A percentile compares a stretch with the other conserved stretches of the same genome.
These are phyloP conservation scores for Zeuzera pyrina DNA, from an alignment of 2,888 invertebrate species.

Conservation along the genomic window DNA sequence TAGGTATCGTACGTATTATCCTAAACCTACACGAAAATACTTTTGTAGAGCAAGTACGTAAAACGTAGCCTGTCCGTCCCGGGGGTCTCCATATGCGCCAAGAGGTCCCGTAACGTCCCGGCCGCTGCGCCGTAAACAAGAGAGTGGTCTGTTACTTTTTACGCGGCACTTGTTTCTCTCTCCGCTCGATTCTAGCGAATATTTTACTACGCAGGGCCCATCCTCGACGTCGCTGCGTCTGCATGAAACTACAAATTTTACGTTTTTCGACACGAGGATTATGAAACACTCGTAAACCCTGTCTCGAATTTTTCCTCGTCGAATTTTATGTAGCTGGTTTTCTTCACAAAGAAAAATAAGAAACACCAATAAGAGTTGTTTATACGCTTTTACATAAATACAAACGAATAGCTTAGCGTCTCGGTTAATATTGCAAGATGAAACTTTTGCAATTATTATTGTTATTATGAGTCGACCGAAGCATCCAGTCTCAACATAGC, in stretches of 20 bases:
- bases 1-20: background rate
- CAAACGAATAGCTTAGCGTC: slow-evolving; percentile 51
- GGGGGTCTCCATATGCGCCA: slow-evolving; percentile 10
- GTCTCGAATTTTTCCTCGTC: slow-evolving; percentile 36
- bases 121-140: slow-evolving; percentile 40
- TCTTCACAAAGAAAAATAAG: slow-evolving; percentile 19
- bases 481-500: slow-evolving; percentile 43
- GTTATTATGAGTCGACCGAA: slow-evolving; percentile 59
- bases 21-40: slow-evolving; percentile 8
- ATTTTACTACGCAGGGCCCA: slow-evolving; percentile 44
- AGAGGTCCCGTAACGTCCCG: slow-evolving; percentile 16
- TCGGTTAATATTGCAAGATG: slow-evolving; percentile 46
- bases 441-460: slow-evolving; percentile 69
- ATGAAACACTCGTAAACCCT: slow-evolving; percentile 54
- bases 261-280: slow-evolving; percentile 53
- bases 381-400: slow-evolving; percentile 49
- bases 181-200: slow-evolving; percentile 35
- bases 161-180: slow-evolving; percentile 42
- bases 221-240: slow-evolving; percentile 49
- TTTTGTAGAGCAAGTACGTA: slow-evolving; percentile 16
- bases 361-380: slow-evolving; percentile 40
- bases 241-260: slow-evolving; percentile 52
- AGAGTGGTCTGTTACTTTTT: slow-evolving; percentile 44
- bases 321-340: slow-evolving; percentile 14
- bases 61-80: slow-evolving; percentile 15